These are phyloP conservation scores for Stegostoma tigrinum DNA, from an alignment of 2,113 vertebrate genomes.

Conservation along the genomic window DNA sequence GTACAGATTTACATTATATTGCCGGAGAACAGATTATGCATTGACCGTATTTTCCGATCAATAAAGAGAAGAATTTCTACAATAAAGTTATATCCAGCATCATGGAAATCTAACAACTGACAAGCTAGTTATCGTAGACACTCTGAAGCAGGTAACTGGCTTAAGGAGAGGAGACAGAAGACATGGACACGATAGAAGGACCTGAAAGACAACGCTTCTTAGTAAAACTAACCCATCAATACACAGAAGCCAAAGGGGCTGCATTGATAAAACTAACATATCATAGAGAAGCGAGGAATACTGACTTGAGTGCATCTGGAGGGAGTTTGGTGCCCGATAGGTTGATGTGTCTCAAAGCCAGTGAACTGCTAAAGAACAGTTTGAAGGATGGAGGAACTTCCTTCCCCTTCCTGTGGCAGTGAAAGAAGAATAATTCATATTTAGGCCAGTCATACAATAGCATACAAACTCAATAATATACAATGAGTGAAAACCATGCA, in stretches of 20 bases:
- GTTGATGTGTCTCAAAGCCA: slow-evolving; percentile 79
- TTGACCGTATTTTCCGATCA: neutral
- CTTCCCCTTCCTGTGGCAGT: slow-evolving; percentile 77
- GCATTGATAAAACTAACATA: neutral
- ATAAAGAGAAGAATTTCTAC: neutral
- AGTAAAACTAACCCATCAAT: neutral
- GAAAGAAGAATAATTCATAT: slow-evolving; percentile 41
- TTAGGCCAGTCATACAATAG: neutral
- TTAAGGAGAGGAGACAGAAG: neutral
- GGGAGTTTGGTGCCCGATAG: slow-evolving; percentile 90
- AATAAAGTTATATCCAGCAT: neutral
- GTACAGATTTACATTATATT: neutral
- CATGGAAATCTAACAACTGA: neutral
- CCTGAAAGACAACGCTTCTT: neutral
- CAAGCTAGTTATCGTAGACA: neutral
- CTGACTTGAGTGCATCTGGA: slow-evolving; percentile 91
- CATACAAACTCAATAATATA: neutral
- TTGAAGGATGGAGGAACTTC: slow-evolving; percentile 88
- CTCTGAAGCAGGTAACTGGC: neutral
- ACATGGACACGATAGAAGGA: neutral
- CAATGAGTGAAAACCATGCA: neutral
- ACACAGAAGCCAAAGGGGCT: neutral
- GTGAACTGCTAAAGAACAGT: slow-evolving; percentile 90
- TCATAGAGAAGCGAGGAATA: slow-evolving; percentile 19
- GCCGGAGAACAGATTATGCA: neutral